Conservation (phyloP, 2,888 invertebrate genomes). For the Mellilla xanthometata region DNA sequence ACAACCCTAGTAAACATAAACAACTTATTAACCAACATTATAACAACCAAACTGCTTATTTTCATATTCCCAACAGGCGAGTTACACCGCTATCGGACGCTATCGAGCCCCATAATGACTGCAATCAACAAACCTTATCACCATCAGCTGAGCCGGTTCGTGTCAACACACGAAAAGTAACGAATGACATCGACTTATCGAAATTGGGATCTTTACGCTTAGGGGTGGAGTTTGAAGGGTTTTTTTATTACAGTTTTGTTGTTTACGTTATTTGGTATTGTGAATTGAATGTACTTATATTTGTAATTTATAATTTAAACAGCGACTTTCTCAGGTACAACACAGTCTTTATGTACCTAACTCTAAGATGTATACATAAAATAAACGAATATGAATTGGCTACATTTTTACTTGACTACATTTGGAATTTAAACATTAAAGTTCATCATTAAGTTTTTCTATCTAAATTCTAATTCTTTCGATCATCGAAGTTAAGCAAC, state of each 20-base stretch:
- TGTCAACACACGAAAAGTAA: conserved; percentile 68
- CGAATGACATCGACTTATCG: conserved; percentile 69
- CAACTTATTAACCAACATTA: conserved; percentile 21
- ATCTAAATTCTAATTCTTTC: too few relatives aligned
- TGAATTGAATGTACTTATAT: too few relatives aligned
- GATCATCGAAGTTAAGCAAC: too few relatives aligned
- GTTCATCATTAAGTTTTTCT: too few relatives aligned
- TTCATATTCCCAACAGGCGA: conserved; percentile 41
- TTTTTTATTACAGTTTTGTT: conserved; percentile 30
- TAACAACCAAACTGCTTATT: conserved; percentile 31
- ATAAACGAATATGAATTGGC: too few relatives aligned
- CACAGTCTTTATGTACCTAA: too few relatives aligned
- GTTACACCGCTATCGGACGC: conserved; percentile 50
- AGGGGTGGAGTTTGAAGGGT: conserved; percentile 13
- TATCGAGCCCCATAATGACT: conserved; percentile 55
- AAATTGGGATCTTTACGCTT: conserved; percentile 55
- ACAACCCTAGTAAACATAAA: conserved; percentile 3
- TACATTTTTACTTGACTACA: too few relatives aligned
- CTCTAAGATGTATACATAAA: too few relatives aligned
- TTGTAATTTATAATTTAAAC: too few relatives aligned
- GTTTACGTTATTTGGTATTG: background rate
- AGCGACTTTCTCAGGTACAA: too few relatives aligned
- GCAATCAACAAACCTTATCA: conserved; percentile 45
- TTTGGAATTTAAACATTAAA: too few relatives aligned
- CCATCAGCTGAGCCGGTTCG: conserved; percentile 47